A percentile compares a stretch with the other conserved stretches of the same genome.
phyloP scores from a whole-genome alignment of 2,797 vertebrate species.

The Muscicapa comitata region DNA sequence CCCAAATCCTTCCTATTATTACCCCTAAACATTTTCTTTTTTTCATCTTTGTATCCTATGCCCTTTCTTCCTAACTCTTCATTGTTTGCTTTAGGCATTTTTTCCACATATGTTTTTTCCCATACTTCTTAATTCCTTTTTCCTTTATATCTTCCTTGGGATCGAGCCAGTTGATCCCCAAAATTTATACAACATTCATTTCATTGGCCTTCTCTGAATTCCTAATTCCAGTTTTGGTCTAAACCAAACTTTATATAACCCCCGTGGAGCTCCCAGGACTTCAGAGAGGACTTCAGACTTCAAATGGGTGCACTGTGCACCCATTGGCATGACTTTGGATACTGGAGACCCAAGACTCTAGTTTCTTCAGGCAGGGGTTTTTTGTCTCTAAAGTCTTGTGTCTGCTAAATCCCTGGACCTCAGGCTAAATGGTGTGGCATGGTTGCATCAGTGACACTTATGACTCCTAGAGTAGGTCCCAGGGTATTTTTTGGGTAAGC shows the following conservation, averaged over 20 bases:
- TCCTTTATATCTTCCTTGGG: neutral
- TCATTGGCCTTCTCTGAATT: neutral
- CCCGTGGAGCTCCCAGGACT: neutral
- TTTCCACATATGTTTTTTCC: neutral
- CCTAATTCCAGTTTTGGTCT: neutral
- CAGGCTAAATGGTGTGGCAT: neutral
- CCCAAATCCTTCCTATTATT: neutral
- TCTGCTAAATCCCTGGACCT: neutral
- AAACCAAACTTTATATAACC: neutral
- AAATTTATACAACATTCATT: neutral
- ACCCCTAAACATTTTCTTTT: neutral
- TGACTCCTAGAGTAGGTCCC: neutral
- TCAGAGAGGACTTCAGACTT: no score
- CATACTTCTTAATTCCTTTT: neutral
- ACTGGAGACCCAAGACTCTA: accelerated
- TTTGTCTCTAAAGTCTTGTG: neutral
- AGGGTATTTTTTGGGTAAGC: neutral
- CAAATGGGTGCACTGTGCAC: accelerated
- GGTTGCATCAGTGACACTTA: neutral
- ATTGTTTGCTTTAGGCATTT: neutral
- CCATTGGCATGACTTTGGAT: neutral
- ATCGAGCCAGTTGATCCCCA: neutral
- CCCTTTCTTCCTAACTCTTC: neutral
- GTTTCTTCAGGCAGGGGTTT: neutral
- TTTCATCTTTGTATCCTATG: neutral